These are phyloP conservation scores for Bemisia tabaci DNA, from an alignment of 1,140 invertebrate species.

Conservation along the genomic window DNA sequence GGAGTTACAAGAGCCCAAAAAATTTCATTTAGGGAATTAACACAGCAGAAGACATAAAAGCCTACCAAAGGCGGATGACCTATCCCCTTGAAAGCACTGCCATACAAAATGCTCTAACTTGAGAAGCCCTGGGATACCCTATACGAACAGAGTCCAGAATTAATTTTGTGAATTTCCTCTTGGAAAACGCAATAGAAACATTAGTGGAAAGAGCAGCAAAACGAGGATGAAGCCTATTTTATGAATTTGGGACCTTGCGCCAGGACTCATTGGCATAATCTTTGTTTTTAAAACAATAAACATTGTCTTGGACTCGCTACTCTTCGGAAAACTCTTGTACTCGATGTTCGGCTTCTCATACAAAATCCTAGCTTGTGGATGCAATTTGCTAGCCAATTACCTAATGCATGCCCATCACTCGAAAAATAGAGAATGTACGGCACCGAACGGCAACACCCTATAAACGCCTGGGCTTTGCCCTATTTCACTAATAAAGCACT, in stretches of 20 bases:
- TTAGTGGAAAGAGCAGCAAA: not conserved
- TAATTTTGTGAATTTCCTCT: not conserved
- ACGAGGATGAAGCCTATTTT: not conserved
- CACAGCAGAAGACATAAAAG: not conserved
- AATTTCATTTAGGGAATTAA: conserved; percentile 1
- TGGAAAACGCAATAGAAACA: not conserved
- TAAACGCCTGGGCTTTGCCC: no score
- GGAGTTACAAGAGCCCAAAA: not conserved
- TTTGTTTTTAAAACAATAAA: not conserved
- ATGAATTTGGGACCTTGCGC: not conserved
- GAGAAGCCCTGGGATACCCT: conserved; percentile 1
- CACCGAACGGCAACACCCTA: no score
- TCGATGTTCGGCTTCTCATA: not conserved
- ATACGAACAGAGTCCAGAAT: not conserved
- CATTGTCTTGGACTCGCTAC: not conserved
- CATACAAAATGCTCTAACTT: not conserved
- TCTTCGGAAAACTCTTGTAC: not conserved
- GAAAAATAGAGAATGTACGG: no score
- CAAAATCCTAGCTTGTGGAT: not conserved
- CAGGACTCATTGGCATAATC: not conserved
- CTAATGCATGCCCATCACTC: not conserved
- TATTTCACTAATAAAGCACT: no score
- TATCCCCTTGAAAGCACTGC: conserved; percentile 1
- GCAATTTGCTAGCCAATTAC: not conserved
- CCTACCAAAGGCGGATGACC: not conserved